Conservation (phyloP, 2,797 vertebrate genomes). For the Avahi laniger region DNA sequence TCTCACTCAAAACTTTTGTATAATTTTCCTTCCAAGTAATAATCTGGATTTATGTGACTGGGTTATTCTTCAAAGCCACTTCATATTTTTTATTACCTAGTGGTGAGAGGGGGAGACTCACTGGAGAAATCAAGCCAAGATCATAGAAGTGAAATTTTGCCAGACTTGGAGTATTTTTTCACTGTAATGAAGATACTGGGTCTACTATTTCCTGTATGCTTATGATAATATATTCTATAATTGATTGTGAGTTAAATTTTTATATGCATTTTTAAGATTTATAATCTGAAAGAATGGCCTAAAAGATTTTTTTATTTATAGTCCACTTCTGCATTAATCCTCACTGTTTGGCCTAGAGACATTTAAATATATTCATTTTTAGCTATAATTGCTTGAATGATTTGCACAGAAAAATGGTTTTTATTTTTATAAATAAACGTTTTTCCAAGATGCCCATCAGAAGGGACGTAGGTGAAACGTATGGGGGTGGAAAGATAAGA, state of each 20-base stretch:
- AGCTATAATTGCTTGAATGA: conserved; percentile 38
- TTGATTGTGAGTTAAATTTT: conserved; percentile 11
- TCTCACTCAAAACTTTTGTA: conserved; percentile 54
- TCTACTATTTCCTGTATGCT: background rate
- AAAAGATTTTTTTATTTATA: background rate
- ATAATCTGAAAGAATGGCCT: background rate
- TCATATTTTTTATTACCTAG: conserved; percentile 8
- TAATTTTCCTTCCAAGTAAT: conserved; percentile 49
- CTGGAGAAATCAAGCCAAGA: background rate
- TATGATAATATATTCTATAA: background rate
- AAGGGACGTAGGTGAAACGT: background rate
- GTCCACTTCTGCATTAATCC: background rate
- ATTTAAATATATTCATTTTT: conserved; percentile 16
- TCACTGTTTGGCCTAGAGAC: background rate
- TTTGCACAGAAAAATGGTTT: background rate
- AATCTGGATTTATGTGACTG: conserved; percentile 36
- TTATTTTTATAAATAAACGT: conserved; percentile 31
- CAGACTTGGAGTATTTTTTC: conserved; percentile 32
- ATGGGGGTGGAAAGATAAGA: background rate
- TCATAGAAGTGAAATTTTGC: background rate
- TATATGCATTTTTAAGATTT: background rate
- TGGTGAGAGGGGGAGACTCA: background rate
- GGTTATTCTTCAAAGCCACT: conserved; percentile 41
- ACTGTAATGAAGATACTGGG: background rate
- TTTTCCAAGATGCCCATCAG: background rate